A percentile compares a stretch with the other conserved stretches of the same genome.
phyloP scores from a whole-genome alignment of 2,797 vertebrate genomes.

The Rallus crepitans region DNA sequence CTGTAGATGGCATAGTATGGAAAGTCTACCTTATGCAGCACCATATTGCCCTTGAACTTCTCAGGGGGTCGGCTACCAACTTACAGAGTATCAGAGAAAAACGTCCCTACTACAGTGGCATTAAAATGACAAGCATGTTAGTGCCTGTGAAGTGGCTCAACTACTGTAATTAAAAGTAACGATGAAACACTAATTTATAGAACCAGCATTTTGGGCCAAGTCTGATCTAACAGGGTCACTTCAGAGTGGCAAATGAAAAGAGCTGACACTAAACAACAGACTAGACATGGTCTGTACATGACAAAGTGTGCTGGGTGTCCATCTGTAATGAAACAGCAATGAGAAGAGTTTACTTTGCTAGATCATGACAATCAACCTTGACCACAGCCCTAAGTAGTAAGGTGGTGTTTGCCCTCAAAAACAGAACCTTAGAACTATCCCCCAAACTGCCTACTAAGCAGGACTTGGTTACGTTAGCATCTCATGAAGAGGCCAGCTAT shows the following conservation, averaged over 20 bases:
- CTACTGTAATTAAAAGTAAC: not conserved
- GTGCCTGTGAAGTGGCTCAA: not conserved
- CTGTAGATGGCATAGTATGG: not conserved
- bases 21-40: not conserved
- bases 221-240: not conserved
- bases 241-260: not conserved
- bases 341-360: not conserved
- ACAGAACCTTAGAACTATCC: not conserved
- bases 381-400: not conserved
- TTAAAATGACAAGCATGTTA: not conserved
- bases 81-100: not conserved
- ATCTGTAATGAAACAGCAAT: not conserved
- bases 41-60: not conserved
- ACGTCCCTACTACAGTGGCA: not conserved
- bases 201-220: not conserved
- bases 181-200: not conserved
- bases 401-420: constrained; percentile 39
- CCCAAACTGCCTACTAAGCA: constrained; percentile 25
- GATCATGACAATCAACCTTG: not conserved
- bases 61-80: not conserved
- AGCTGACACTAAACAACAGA: not conserved
- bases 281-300: not conserved
- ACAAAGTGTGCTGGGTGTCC: not conserved
- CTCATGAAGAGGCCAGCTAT: not conserved
- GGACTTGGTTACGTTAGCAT: constrained; percentile 26